Percentiles rank a stretch among this genome's conserved stretches.
Evolutionary conservation across 2,113 vertebrate species (phyloP).

Genomic region (Donacobius atricapilla): DNA sequence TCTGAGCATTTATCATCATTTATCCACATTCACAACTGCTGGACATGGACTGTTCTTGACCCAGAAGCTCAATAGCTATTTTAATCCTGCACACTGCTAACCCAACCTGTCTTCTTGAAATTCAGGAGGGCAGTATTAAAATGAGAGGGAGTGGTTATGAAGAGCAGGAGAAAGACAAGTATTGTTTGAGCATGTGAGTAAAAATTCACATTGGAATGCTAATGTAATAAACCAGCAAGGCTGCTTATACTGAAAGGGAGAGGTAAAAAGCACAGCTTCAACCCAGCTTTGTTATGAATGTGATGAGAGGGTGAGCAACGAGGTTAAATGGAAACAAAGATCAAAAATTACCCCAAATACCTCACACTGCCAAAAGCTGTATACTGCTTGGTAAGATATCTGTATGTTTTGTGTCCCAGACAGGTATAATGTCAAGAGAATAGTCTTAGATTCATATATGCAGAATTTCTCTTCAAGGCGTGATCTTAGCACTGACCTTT

Average conservation of each 20-base stretch:
- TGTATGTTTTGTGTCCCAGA: not conserved
- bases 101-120: not conserved
- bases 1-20: not conserved
- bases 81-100: not conserved
- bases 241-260: not conserved
- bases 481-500: not conserved
- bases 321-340: not conserved
- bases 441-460: not conserved
- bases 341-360: not conserved
- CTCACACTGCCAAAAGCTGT: not conserved
- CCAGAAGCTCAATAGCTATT: not conserved
- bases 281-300: not conserved
- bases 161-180: not conserved
- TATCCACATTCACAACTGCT: not conserved
- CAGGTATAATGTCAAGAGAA: not conserved
- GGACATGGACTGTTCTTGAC: not conserved
- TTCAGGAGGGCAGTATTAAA: not conserved
- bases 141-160: not conserved
- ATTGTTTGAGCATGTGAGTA: not conserved
- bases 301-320: accelerated
- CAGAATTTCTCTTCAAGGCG: not conserved
- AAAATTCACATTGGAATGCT: not conserved
- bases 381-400: not conserved
- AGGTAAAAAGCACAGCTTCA: not conserved
- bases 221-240: not conserved